Percentiles rank a stretch among this genome's conserved stretches.
Evolutionary conservation across 1,140 invertebrate species (phyloP).

Genomic region (Popillia japonica): DNA sequence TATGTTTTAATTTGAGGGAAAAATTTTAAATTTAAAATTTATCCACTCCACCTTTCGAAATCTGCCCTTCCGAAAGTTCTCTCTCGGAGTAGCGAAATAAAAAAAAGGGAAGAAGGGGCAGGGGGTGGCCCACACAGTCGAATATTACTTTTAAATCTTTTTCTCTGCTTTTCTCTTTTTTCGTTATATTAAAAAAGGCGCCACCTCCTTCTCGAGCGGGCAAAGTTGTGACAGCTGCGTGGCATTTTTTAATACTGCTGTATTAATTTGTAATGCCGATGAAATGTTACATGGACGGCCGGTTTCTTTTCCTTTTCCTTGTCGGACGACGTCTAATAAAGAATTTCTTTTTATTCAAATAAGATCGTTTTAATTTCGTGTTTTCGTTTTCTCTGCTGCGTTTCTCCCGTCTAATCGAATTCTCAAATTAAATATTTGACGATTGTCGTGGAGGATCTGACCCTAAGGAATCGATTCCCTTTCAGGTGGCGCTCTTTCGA

Average conservation of each 20-base stretch:
- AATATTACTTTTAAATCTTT: conserved; percentile 17
- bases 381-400: neutral
- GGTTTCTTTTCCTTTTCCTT: neutral
- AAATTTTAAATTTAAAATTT: conserved; percentile 46
- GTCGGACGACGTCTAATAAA: neutral
- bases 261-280: neutral
- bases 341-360: conserved; percentile 2
- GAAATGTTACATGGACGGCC: neutral
- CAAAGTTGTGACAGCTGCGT: conserved; percentile 4
- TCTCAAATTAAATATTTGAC: neutral
- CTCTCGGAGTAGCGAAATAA: too few species aligned
- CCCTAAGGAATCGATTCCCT: too few species aligned
- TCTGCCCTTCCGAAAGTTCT: neutral
- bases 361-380: neutral
- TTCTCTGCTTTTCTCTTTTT: neutral
- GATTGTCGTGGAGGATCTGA: neutral
- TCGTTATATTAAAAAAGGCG: conserved; percentile 9
- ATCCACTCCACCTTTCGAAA: neutral
- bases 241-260: conserved; percentile 3
- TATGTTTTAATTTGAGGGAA: conserved; percentile 42
- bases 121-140: neutral
- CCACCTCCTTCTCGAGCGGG: neutral
- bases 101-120: too few species aligned
- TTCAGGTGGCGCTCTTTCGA: too few species aligned
- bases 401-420: neutral